These are phyloP conservation scores for Lordiphosa collinella DNA, from an alignment of 1,140 invertebrate species.

Conservation along the genomic window DNA sequence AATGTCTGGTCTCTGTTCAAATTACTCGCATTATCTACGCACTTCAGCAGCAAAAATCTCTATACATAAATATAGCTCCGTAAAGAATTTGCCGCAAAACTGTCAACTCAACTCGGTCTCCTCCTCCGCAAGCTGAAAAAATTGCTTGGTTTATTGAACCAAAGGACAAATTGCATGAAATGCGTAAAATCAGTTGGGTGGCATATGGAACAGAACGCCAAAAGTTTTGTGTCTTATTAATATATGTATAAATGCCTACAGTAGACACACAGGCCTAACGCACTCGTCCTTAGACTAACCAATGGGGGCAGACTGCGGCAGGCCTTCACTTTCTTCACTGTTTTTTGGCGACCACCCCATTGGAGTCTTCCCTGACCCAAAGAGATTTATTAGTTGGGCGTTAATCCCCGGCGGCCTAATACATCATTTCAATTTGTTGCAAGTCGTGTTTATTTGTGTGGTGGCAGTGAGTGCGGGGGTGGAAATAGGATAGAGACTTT, in stretches of 20 bases:
- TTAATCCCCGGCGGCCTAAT: slow-evolving; percentile 76
- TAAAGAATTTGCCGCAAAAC: slow-evolving; percentile 8
- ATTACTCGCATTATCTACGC: slow-evolving; percentile 69
- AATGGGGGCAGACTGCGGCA: neutral
- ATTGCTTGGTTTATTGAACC: slow-evolving; percentile 59
- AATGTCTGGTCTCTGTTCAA: slow-evolving; percentile 51
- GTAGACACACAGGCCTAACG: neutral
- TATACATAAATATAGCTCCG: slow-evolving; percentile 18
- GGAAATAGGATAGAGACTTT: slow-evolving; percentile 11
- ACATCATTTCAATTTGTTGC: slow-evolving; percentile 77
- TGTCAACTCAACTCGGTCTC: slow-evolving; percentile 40
- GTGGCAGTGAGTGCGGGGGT: neutral
- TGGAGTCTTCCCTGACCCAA: slow-evolving; percentile 14
- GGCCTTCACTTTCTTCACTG: slow-evolving; percentile 10
- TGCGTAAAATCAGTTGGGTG: slow-evolving; percentile 62
- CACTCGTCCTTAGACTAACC: neutral
- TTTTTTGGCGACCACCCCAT: slow-evolving; percentile 1
- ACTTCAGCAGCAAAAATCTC: slow-evolving; percentile 49
- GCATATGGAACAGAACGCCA: slow-evolving; percentile 53
- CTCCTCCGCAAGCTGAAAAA: slow-evolving; percentile 3
- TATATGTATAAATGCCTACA: slow-evolving; percentile 46
- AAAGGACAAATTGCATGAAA: slow-evolving; percentile 65
- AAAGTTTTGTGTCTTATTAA: slow-evolving; percentile 57
- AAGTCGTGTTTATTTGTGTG: slow-evolving; percentile 71
- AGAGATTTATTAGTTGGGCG: slow-evolving; percentile 75